phyloP scores from a whole-genome alignment of 2,113 vertebrate genomes.

The Neopipo cinnamomea region DNA sequence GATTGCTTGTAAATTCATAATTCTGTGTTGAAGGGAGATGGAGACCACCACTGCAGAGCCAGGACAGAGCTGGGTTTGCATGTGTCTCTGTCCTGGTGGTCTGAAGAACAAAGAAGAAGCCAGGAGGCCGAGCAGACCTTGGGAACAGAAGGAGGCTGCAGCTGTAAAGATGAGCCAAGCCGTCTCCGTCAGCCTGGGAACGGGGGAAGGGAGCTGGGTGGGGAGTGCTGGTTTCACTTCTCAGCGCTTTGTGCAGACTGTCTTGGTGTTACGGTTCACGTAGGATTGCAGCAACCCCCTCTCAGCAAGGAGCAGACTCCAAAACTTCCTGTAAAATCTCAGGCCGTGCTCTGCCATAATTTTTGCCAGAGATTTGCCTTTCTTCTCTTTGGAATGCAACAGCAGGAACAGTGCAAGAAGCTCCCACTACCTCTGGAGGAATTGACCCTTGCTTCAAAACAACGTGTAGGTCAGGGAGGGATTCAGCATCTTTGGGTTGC shows the following conservation, averaged over 20 bases:
- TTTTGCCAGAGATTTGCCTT: not conserved
- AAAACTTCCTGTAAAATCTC: not conserved
- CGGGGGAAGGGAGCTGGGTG: not conserved
- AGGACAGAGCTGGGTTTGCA: not conserved
- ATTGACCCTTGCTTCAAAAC: not conserved
- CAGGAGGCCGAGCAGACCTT: slow-evolving; percentile 2
- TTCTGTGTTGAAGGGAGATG: not conserved
- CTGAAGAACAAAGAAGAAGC: slow-evolving; percentile 39
- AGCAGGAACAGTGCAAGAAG: not conserved
- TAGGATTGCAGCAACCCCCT: not conserved
- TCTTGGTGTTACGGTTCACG: not conserved
- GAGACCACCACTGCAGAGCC: not conserved
- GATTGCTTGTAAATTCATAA: not conserved
- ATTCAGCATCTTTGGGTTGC: not conserved
- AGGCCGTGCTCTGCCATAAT: not conserved
- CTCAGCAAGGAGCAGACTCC: not conserved
- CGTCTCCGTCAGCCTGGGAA: not conserved
- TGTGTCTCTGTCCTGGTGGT: slow-evolving; percentile 32
- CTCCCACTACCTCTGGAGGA: not conserved
- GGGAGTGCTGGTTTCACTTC: slow-evolving; percentile 5
- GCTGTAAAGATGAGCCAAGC: slow-evolving; percentile 24
- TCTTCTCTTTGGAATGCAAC: not conserved
- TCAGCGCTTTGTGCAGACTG: not conserved
- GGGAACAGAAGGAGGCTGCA: slow-evolving; percentile 14
- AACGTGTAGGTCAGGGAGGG: not conserved